phyloP scores from a whole-genome alignment of 64 coral and sea anemone species.

The Actinia equina region DNA sequence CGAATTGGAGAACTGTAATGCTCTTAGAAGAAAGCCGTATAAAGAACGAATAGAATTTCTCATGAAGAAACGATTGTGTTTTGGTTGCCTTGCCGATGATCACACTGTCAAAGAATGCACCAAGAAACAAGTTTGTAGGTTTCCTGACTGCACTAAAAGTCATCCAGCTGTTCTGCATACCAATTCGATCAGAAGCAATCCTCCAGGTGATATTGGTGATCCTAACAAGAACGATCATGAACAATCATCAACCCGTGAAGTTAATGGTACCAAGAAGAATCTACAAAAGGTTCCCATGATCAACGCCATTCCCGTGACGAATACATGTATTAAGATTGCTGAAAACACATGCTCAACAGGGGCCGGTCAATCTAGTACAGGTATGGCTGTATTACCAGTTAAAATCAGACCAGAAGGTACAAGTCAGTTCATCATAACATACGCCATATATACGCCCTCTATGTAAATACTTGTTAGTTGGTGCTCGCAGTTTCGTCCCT shows the following conservation, averaged over 20 bases:
- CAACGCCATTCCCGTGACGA: not conserved
- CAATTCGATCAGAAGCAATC: not conserved
- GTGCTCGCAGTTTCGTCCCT: too few relatives aligned
- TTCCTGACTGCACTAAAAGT: not conserved
- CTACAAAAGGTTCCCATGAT: not conserved
- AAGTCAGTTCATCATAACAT: not conserved
- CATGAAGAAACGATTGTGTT: not conserved
- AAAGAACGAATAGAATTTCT: not conserved
- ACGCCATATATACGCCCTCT: not conserved
- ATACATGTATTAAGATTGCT: not conserved
- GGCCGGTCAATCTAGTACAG: slow-evolving; percentile 4
- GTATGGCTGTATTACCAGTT: slow-evolving; percentile 26
- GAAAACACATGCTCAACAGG: slow-evolving; percentile 7
- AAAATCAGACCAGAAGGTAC: slow-evolving; percentile 25
- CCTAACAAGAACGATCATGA: not conserved
- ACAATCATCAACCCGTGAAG: too few relatives aligned
- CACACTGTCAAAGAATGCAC: not conserved
- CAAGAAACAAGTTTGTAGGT: not conserved
- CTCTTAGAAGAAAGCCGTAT: not conserved
- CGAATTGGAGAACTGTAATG: not conserved
- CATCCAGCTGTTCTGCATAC: slow-evolving; percentile 1
- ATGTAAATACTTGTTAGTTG: too few relatives aligned
- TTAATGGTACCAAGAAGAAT: not conserved
- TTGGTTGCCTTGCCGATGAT: not conserved
- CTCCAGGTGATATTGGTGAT: not conserved